Evolutionary conservation across 2,888 invertebrate genomes (phyloP), one percentile per base, ranked within the genome.

Genomic region (Eupithecia centaureata): DNA sequence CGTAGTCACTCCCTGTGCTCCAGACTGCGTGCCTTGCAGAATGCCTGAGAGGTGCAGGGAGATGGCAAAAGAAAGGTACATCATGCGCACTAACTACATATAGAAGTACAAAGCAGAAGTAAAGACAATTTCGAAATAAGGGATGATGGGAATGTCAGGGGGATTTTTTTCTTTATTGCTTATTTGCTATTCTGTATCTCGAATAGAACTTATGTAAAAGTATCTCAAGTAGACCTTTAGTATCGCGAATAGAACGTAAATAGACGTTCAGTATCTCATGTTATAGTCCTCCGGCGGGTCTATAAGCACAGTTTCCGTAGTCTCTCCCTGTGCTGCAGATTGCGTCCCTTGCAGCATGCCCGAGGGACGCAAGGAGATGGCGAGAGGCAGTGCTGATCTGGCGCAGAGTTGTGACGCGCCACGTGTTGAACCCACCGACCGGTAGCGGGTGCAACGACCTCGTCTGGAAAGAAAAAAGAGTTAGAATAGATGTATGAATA

Each of bases 21-120:
- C 81, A 10, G 85, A 82, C 3, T 87, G 78, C 0, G 85, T 75
- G 1, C 85, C 72, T 0, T 87, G 82, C 75, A 91, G 82, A 77
- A 92, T 82, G 0, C 84, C 86, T 10, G 96, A 95, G 8, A 95
- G 96, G 81, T 96, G 95, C 62, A 96, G 94, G 73, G 96, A 96
- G 83, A 96, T 96, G 71, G 96, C 96, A 76, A 97, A 0, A 96
- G 96, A 15, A 96, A 88, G 0, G 96, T 95, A 27, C 96, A 96
- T 22, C 96, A 94, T 33, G 1, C 5, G 35, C 7, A 38, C 7
- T 38, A n/a, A 38, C 38, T 38, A 7, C n/a, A 38, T 7, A 38
- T 7, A n/a, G n/a, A n/a, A n/a, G n/a, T n/a, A n/a, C n/a, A n/a
- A n/a, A n/a, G 38, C n/a, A n/a, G n/a, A 42, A 18, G 18, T n/a